phyloP scores from a whole-genome alignment of 2,888 invertebrate species.

The Adineta ricciae region DNA sequence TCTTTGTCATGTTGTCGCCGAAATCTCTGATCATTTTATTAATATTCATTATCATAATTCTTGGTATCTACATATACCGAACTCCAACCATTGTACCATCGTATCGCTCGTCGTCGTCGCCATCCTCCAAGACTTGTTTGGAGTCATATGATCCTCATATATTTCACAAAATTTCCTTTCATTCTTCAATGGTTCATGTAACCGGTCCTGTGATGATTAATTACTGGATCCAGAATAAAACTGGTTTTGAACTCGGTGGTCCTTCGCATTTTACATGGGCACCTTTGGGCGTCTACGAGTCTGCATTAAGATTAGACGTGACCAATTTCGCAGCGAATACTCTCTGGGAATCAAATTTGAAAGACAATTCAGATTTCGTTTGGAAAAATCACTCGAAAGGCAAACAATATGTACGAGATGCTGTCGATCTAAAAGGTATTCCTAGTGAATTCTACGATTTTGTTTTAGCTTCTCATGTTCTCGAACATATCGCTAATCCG shows the following conservation, averaged over 20 bases:
- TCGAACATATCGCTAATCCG: background rate
- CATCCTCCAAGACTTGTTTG: background rate
- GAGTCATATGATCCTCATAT: background rate
- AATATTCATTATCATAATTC: too few species aligned
- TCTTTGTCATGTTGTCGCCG: too few species aligned
- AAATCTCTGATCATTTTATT: too few species aligned
- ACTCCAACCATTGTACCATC: too few species aligned
- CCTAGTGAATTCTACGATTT: background rate
- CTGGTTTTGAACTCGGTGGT: background rate
- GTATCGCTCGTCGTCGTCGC: too few species aligned
- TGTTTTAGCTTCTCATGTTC: background rate
- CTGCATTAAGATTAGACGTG: background rate
- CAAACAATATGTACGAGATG: background rate
- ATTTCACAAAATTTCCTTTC: background rate
- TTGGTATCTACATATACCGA: too few species aligned
- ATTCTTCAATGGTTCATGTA: background rate
- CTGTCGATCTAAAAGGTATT: background rate
- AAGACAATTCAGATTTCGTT: background rate
- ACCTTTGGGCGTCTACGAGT: background rate
- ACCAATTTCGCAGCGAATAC: background rate
- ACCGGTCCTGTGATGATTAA: background rate
- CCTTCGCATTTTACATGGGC: background rate
- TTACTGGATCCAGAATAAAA: background rate
- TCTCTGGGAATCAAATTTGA: background rate
- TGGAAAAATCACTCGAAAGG: background rate